phyloP scores from a whole-genome alignment of 2,113 vertebrate species.

The Eurystomus gularis region DNA sequence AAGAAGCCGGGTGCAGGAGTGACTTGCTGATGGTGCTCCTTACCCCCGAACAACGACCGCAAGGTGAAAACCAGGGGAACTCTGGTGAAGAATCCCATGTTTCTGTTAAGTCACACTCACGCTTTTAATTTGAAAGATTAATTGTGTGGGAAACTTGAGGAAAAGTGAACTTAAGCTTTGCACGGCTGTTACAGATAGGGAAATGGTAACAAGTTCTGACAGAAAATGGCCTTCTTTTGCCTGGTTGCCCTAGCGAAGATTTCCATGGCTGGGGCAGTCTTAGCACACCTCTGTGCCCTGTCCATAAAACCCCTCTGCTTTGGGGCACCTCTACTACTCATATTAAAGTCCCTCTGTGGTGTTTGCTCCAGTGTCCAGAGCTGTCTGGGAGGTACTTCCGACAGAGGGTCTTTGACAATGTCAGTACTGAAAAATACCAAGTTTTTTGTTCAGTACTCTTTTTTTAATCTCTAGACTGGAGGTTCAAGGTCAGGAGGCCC shows the following conservation, averaged over 20 bases:
- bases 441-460: background rate
- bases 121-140: background rate
- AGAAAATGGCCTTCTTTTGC: background rate
- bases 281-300: background rate
- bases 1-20: fast-evolving
- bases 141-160: background rate
- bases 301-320: background rate
- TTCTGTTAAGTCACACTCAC: background rate
- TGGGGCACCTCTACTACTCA: background rate
- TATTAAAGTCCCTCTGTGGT: background rate
- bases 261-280: background rate
- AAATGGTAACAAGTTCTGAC: fast-evolving
- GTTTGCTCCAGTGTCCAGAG: fast-evolving
- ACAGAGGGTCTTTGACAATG: background rate
- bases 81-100: too few relatives aligned
- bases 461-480: background rate
- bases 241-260: background rate
- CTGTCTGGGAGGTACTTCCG: background rate
- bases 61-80: too few relatives aligned
- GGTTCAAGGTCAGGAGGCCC: background rate
- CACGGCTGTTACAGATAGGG: too few relatives aligned
- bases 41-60: background rate
- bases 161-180: background rate
- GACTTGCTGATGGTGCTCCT: background rate
- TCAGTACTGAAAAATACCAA: background rate